A percentile compares a stretch with the other conserved stretches of the same genome.
Conservation (phyloP, 2,797 vertebrate species). For the Clarias fuscus region DNA sequence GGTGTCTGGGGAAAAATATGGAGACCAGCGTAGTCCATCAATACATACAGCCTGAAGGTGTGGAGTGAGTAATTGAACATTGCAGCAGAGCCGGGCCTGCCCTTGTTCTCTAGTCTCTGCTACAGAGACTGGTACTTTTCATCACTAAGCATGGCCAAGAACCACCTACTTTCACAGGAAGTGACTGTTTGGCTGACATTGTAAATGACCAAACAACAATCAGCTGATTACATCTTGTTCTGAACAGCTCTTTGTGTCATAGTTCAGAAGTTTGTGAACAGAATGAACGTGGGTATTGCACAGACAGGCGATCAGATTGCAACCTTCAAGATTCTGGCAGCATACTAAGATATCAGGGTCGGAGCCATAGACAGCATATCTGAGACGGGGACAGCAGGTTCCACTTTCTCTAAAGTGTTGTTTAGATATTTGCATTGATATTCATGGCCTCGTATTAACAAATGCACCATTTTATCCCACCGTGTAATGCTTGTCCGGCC, state of each 20-base stretch:
- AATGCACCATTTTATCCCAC: slow-evolving; percentile 19
- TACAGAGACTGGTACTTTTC: neutral
- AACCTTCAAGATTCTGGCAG: neutral
- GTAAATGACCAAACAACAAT: slow-evolving; percentile 23
- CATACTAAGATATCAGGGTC: slow-evolving; percentile 1
- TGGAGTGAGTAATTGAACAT: slow-evolving; percentile 36
- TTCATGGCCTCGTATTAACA: slow-evolving; percentile 5
- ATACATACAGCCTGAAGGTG: slow-evolving; percentile 30
- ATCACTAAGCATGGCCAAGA: neutral
- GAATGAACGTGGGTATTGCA: slow-evolving; percentile 17
- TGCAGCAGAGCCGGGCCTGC: slow-evolving; percentile 5
- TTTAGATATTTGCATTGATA: slow-evolving; percentile 14
- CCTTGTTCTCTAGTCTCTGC: neutral
- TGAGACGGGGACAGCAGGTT: neutral
- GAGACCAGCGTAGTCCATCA: slow-evolving; percentile 26
- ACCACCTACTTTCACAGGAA: slow-evolving; percentile 2
- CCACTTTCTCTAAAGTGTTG: neutral
- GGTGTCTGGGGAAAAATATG: slow-evolving; percentile 18
- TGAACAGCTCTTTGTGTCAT: slow-evolving; percentile 14
- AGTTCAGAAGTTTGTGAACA: slow-evolving; percentile 20
- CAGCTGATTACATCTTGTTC: slow-evolving; percentile 29
- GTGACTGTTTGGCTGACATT: slow-evolving; percentile 14
- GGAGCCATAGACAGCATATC: neutral
- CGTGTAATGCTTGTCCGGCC: slow-evolving; percentile 23
- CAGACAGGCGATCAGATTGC: slow-evolving; percentile 16